Percentiles rank a stretch among this genome's conserved stretches.
These are phyloP conservation scores for Harpagoxenus sublaevis DNA, from an alignment of 2,888 invertebrate genomes.

Conservation along the genomic window DNA sequence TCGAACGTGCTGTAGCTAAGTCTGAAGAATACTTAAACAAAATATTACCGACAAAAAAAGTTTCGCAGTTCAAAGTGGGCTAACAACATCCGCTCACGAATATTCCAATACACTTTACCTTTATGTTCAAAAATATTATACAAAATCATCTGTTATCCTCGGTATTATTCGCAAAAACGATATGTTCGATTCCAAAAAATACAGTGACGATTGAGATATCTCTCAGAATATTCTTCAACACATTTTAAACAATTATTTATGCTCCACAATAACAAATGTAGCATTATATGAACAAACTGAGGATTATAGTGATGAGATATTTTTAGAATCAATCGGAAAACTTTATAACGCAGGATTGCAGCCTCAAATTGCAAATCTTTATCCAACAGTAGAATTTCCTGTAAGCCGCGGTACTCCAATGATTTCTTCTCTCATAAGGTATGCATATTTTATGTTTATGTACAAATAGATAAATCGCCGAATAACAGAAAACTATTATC, in stretches of 20 bases:
- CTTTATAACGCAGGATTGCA: conserved; percentile 93
- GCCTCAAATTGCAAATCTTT: conserved; percentile 91
- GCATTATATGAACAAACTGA: conserved; percentile 91
- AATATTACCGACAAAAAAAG: too few species aligned
- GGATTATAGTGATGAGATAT: conserved; percentile 89
- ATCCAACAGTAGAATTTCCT: conserved; percentile 92
- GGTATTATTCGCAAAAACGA: too few species aligned
- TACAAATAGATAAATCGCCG: neutral
- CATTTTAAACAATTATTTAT: conserved; percentile 91
- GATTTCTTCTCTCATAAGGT: conserved; percentile 93
- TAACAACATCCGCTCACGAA: too few species aligned
- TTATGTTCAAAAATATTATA: too few species aligned
- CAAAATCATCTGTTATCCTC: too few species aligned
- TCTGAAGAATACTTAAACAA: too few species aligned
- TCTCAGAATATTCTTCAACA: conserved; percentile 95
- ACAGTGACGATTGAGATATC: conserved; percentile 96
- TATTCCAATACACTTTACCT: too few species aligned
- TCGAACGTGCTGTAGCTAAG: too few species aligned
- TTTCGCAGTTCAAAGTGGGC: too few species aligned
- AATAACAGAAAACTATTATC: neutral
- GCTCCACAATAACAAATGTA: conserved; percentile 89
- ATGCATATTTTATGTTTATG: conserved; percentile 87
- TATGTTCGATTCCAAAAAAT: conserved; percentile 93
- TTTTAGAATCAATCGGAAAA: conserved; percentile 90
- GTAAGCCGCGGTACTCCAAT: conserved; percentile 95